phyloP scores from a whole-genome alignment of 2,113 vertebrate genomes.

The Pterocles gutturalis region DNA sequence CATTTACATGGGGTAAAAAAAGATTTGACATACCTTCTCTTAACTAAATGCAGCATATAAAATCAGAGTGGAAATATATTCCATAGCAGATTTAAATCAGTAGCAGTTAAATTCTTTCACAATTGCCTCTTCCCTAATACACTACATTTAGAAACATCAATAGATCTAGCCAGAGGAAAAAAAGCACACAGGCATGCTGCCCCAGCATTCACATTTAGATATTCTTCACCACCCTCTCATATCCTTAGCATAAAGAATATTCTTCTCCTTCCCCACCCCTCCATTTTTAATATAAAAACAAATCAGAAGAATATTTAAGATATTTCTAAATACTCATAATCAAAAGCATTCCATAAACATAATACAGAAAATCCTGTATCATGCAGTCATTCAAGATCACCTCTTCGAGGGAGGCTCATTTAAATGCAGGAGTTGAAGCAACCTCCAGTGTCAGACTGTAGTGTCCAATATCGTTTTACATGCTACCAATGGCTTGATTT shows the following conservation, averaged over 20 bases:
- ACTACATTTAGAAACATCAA: not conserved
- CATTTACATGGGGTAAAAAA: not conserved
- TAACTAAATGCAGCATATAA: not conserved
- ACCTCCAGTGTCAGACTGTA: constrained; percentile 61
- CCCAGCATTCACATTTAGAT: not conserved
- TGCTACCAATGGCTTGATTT: constrained; percentile 56
- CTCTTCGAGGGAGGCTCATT: constrained; percentile 68
- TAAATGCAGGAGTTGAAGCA: constrained; percentile 76
- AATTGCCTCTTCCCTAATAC: not conserved
- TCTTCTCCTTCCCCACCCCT: not conserved
- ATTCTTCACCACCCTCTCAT: not conserved
- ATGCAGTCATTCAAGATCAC: not conserved
- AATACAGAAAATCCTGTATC: not conserved
- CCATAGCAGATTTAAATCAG: not conserved
- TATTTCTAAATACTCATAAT: not conserved
- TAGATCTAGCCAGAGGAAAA: not conserved
- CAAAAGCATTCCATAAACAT: not conserved
- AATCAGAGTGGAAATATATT: not conserved
- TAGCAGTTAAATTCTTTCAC: not conserved
- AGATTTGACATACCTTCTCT: not conserved
- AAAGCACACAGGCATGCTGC: not conserved
- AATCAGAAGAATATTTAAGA: not conserved
- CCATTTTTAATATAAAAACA: not conserved
- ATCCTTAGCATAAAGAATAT: not conserved
- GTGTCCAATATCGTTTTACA: constrained; percentile 67